Base-by-base conservation (phyloP, 1,140 invertebrate species). In the Brachionus asplanchnoidis region DNA sequence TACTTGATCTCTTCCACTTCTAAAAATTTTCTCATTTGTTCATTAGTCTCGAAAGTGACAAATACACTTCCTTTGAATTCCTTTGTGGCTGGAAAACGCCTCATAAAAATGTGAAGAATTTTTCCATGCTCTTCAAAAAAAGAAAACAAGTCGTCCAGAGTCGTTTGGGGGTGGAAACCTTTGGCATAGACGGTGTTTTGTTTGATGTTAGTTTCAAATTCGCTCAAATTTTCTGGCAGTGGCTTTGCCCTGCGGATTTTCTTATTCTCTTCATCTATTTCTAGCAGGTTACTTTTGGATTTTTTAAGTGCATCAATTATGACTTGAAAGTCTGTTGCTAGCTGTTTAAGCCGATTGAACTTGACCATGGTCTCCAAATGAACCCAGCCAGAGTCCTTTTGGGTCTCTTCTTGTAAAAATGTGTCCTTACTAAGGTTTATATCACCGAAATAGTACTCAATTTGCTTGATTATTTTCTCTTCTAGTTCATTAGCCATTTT, bases 361-460 rank as follows among this genome's bases (percentile, higher is more conserved):
- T 73, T 73, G 17, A 73, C 12, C 42, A 84, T 46, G 3, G 66
- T 73, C 12, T 53, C 44, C 8, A 84, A 32, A 12, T 42, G 17
- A n/a, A 84, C 60, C 83, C 83, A 84, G 11, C 83, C 83, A 1
- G 60, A 42, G 9, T 84, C 83, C 65, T 75, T 75, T 73, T 60
- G 44, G 1, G 60, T 53, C 28, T 84, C 83, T n/a, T 73, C 60
- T 84, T 77, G 44, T 5, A 84, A 14, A 28, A 84, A 84, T 65
- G 73, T 84, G 66, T 84, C 83, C 42, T 56, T 75, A 14, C 60
- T 53, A 12, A 84, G 17, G 60, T 84, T 84, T 12, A 75, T 66
- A 46, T 84, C 83, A 23, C 83, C 70, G 28, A 84, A 73, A 28
- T 84, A 84, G 40, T 84, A 84, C 56, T 84, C 68, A 32, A 84